Conservation (phyloP, 2,113 vertebrate species). For the Diphyllodes magnificus region DNA sequence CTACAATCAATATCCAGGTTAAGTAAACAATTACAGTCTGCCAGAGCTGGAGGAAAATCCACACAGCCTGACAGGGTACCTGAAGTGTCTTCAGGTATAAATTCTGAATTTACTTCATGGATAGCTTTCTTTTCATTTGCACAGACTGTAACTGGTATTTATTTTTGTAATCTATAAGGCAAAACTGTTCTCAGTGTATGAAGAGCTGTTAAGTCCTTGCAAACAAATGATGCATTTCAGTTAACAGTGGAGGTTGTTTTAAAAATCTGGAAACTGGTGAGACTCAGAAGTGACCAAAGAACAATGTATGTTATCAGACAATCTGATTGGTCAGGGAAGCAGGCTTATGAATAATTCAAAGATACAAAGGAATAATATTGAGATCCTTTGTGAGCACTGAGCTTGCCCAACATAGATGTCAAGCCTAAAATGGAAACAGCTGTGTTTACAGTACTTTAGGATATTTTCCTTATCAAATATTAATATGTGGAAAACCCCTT, state of each 20-base stretch:
- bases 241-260: neutral
- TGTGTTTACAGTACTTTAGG: neutral
- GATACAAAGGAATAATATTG: neutral
- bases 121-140: neutral
- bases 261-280: neutral
- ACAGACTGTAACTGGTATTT: neutral
- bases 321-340: neutral
- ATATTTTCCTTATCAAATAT: neutral
- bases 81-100: neutral
- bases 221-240: neutral
- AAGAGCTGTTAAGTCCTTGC: neutral
- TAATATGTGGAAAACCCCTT: neutral
- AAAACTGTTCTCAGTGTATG: neutral
- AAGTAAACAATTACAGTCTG: conserved; percentile 41
- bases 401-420: neutral
- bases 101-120: neutral
- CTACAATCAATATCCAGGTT: conserved; percentile 44
- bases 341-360: neutral
- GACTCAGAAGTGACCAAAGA: neutral
- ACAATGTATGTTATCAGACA: neutral
- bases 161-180: neutral
- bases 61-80: neutral
- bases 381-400: neutral
- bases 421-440: neutral
- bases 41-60: neutral